These are phyloP conservation scores for Speoplatyrhinus poulsoni DNA, from an alignment of 2,113 vertebrate genomes.

Conservation along the genomic window DNA sequence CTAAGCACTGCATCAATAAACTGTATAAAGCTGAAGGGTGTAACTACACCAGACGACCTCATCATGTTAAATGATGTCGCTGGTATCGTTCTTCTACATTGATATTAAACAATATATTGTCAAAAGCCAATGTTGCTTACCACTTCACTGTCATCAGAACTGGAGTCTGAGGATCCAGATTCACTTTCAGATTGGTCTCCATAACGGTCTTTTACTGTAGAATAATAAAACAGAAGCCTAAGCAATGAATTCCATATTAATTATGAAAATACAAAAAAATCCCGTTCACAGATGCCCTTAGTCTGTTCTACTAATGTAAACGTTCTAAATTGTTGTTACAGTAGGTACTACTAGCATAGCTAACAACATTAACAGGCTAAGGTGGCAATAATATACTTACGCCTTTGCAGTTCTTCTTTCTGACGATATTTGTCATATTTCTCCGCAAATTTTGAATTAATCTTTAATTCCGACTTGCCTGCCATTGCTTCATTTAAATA, in stretches of 20 bases:
- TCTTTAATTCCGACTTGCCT: slow-evolving; percentile 64
- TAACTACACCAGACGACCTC: background rate
- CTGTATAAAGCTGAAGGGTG: background rate
- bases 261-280: background rate
- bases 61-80: background rate
- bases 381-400: slow-evolving; percentile 74
- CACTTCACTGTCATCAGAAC: slow-evolving; percentile 79
- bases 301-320: background rate
- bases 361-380: background rate
- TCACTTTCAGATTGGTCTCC: slow-evolving; percentile 67
- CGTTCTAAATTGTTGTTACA: slow-evolving; percentile 4
- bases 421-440: slow-evolving; percentile 86
- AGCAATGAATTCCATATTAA: background rate
- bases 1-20: background rate
- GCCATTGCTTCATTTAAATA: slow-evolving; percentile 51
- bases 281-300: background rate
- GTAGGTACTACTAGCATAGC: slow-evolving; percentile 18
- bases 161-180: slow-evolving; percentile 80
- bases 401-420: slow-evolving; percentile 85
- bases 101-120: background rate
- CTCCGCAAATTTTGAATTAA: slow-evolving; percentile 83
- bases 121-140: slow-evolving; percentile 50
- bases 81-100: background rate
- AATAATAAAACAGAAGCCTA: slow-evolving; percentile 2
- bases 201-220: slow-evolving; percentile 85